A percentile compares a stretch with the other conserved stretches of the same genome.
Evolutionary conservation across 2,113 vertebrate genomes (phyloP).

Genomic region (Trichechus manatus): DNA sequence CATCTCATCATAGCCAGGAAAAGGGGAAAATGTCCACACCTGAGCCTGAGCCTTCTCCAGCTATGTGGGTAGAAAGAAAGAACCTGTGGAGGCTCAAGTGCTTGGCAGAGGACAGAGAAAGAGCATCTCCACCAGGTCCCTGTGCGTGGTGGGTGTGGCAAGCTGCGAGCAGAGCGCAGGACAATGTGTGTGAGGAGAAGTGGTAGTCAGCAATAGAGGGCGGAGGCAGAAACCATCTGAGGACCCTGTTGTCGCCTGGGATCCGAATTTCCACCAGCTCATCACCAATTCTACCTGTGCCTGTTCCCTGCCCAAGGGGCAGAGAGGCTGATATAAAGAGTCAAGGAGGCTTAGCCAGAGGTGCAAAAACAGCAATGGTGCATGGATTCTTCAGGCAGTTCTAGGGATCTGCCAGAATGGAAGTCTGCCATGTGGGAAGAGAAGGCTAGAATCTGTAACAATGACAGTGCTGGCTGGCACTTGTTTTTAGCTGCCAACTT

Average conservation of each 20-base stretch:
- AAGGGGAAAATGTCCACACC: background rate
- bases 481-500: background rate
- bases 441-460: no score
- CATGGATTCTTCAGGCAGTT: background rate
- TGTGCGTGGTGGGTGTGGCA: accelerated
- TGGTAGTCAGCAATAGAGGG: background rate
- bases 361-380: accelerated
- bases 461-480: background rate
- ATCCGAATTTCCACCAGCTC: background rate
- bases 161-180: accelerated
- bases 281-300: background rate
- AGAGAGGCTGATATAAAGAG: background rate
- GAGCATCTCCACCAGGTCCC: accelerated
- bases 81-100: accelerated
- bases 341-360: no score
- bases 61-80: background rate
- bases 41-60: background rate
- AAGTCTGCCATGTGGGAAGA: background rate
- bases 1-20: background rate
- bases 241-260: background rate
- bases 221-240: no score
- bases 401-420: background rate
- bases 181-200: background rate
- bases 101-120: background rate
- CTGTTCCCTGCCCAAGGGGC: background rate